Evolutionary conservation across 1,140 invertebrate genomes (phyloP), one percentile per base, ranked within the genome.

Genomic region (Oedothorax gibbosus): DNA sequence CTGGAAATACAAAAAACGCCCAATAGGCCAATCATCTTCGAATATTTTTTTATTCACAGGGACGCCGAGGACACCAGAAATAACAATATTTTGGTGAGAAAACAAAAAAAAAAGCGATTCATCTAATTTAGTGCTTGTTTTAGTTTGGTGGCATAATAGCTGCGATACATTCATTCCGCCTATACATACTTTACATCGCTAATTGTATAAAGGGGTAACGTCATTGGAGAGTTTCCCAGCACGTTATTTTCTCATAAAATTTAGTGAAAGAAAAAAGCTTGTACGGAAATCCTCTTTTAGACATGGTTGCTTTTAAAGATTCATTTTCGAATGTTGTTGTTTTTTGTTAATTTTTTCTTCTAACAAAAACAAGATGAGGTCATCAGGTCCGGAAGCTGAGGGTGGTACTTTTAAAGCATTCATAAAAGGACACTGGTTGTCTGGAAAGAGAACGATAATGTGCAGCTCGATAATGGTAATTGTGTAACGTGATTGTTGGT

Each of bases 321-420:
- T 35, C 2, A 35, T 35, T 35, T 35, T 35, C 35, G 1, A n/a
- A n/a, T 35, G 5, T 2, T 35, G 35, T 35, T 35, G 35, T 35
- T 35, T 35, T 1, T 35, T 35, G 35, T 35, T 35, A 35, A 35
- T 35, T 35, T 35, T 35, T 35, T 35, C 35, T n/a, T 35, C 35
- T 35, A 35, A 35, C 35, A 35, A 35, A 35, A 35, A 56, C 51
- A 69, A 77, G 78, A 80, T 80, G 78, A 80, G 65, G 78, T 80
- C 78, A 80, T 71, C 78, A 56, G 66, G 78, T 80, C 78, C 78
- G 78, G 78, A 80, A 80, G 78, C 65, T 65, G 78, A 80, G 78
- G 66, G 7, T 57, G 20, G n/a, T n/a, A 35, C 65, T 64, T 69
- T 57, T 64, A 35, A 35, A 35, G 53, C 78, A 77, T 71, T 51